Conservation (phyloP, 2,888 invertebrate genomes). For the Phyllotreta striolata region DNA sequence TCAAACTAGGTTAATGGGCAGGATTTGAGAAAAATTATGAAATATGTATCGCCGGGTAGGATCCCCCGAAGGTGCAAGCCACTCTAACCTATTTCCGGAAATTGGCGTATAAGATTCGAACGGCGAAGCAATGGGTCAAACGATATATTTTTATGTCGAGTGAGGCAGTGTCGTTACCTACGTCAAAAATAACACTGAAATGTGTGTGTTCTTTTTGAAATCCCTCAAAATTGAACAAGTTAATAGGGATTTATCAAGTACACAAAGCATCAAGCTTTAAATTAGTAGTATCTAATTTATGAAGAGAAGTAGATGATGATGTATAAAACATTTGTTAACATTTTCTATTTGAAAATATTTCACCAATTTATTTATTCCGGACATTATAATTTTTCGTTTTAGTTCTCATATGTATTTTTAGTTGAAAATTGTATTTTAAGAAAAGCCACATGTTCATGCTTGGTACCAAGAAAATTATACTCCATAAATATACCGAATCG, state of each 20-base stretch:
- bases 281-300: too few species aligned
- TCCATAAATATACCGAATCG: not conserved
- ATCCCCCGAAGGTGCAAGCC: slow-evolving; percentile 34
- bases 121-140: slow-evolving; percentile 25
- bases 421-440: slow-evolving; percentile 8
- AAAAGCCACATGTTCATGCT: not conserved
- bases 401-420: slow-evolving; percentile 6
- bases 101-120: slow-evolving; percentile 27
- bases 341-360: slow-evolving; percentile 12
- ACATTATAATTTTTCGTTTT: slow-evolving; percentile 15
- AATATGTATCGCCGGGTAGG: slow-evolving; percentile 36
- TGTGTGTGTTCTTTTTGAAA: too few species aligned
- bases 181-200: not conserved
- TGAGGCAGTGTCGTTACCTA: slow-evolving; percentile 11
- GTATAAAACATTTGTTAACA: not conserved
- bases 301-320: too few species aligned
- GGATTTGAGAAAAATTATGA: slow-evolving; percentile 40
- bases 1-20: slow-evolving; percentile 44
- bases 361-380: slow-evolving; percentile 3
- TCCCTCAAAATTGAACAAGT: too few species aligned
- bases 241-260: too few species aligned
- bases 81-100: slow-evolving; percentile 30
- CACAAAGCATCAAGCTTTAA: too few species aligned
- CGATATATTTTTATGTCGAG: slow-evolving; percentile 27
- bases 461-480: slow-evolving; percentile 8